Conservation (phyloP, 2,113 vertebrate species). For the Pristiophorus japonicus region DNA sequence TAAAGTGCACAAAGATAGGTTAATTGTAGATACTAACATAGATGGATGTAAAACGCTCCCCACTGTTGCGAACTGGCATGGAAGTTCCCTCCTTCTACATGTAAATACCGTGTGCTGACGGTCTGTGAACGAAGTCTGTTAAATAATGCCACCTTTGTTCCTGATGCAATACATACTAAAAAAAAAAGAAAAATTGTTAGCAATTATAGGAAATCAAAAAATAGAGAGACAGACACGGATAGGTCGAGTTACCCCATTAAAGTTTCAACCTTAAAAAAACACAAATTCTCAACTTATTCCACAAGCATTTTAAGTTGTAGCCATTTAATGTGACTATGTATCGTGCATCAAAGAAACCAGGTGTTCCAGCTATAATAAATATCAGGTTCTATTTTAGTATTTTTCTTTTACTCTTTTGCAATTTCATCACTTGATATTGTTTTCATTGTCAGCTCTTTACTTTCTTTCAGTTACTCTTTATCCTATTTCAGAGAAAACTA, state of each 20-base stretch:
- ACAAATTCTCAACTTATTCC: background rate
- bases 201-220: background rate
- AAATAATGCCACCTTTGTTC: constrained; percentile 98
- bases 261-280: background rate
- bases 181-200: constrained; percentile 39
- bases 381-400: background rate
- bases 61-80: constrained; percentile 98
- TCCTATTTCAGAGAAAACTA: background rate
- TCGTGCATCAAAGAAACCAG: background rate
- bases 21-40: constrained; percentile 68
- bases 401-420: background rate
- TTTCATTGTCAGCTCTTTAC: background rate
- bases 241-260: too few species aligned
- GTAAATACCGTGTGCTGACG: constrained; percentile 95
- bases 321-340: background rate
- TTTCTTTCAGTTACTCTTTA: background rate
- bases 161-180: constrained; percentile 97
- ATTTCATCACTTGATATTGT: background rate
- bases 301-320: background rate
- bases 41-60: constrained; percentile 98
- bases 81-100: constrained; percentile 97
- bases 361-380: background rate
- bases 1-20: background rate
- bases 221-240: background rate
- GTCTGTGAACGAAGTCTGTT: constrained; percentile 97